A percentile compares a stretch with the other conserved stretches of the same genome.
These are phyloP conservation scores for Belonocnema kinseyi DNA, from an alignment of 1,140 invertebrate species.

Conservation along the genomic window DNA sequence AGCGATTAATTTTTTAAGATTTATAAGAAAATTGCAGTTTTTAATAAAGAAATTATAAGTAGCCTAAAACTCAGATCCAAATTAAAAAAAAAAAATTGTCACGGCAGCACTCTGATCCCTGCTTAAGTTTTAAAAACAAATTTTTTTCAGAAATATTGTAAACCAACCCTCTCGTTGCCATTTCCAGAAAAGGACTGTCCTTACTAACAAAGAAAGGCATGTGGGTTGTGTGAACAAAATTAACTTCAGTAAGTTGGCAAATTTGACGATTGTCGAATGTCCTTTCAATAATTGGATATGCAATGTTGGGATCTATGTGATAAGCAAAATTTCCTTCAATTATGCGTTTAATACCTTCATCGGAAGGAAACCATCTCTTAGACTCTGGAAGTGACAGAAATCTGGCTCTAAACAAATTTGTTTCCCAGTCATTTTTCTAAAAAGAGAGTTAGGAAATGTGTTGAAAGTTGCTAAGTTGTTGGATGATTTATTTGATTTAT, in stretches of 20 bases:
- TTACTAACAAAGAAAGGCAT: slow-evolving; percentile 42
- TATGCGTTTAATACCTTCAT: slow-evolving; percentile 44
- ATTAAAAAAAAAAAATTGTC: no score
- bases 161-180: slow-evolving; percentile 46
- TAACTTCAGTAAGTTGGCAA: slow-evolving; percentile 53
- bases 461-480: background rate
- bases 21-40: no score
- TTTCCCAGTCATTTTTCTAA: slow-evolving; percentile 46
- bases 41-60: no score
- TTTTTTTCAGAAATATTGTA: no score
- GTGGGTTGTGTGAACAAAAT: slow-evolving; percentile 33
- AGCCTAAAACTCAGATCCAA: no score
- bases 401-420: slow-evolving; percentile 16
- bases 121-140: no score
- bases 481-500: no score
- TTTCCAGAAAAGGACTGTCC: slow-evolving; percentile 50
- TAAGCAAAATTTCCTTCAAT: slow-evolving; percentile 50
- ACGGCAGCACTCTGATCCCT: no score
- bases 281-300: slow-evolving; percentile 48
- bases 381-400: slow-evolving; percentile 46
- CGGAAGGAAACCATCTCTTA: slow-evolving; percentile 34
- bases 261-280: slow-evolving; percentile 48
- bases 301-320: slow-evolving; percentile 48
- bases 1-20: no score
- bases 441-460: slow-evolving; percentile 31